These are phyloP conservation scores for Callionymus lyra DNA, from an alignment of 2,113 vertebrate species.

Conservation along the genomic window DNA sequence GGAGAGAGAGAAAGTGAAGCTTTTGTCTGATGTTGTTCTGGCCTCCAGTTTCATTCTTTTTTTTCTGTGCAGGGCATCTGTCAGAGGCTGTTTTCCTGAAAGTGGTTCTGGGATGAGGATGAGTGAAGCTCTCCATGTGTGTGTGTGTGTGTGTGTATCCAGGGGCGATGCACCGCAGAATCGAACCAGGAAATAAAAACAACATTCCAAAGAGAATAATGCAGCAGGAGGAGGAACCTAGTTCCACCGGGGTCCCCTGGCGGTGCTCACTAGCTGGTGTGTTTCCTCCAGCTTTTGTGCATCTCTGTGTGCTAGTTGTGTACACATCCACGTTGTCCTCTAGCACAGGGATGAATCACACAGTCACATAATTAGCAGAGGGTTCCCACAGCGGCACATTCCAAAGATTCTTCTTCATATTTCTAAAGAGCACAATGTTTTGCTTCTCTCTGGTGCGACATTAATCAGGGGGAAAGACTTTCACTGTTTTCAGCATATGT, in stretches of 20 bases:
- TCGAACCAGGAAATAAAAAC: constrained; percentile 57
- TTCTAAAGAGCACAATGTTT: constrained; percentile 42
- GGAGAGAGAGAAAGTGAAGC: constrained; percentile 11
- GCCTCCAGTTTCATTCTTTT: constrained; percentile 21
- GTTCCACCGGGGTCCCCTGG: constrained; percentile 45
- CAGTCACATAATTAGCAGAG: constrained; percentile 39
- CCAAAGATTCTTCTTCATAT: constrained; percentile 32
- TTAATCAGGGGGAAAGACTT: constrained; percentile 40
- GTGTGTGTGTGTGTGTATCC: constrained; percentile 18
- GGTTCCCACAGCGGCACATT: constrained; percentile 35
- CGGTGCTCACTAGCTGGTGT: constrained; percentile 13
- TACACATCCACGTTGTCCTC: constrained; percentile 40
- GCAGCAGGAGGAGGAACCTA: constrained; percentile 55
- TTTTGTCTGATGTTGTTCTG: constrained; percentile 23
- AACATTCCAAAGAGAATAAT: constrained; percentile 64
- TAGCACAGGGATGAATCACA: constrained; percentile 35
- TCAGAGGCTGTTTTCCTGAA: constrained; percentile 48
- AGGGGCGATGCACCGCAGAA: constrained; percentile 24
- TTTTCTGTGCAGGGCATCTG: constrained; percentile 42
- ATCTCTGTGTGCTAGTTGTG: constrained; percentile 36
- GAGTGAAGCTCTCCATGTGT: constrained; percentile 18
- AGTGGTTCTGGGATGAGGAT: constrained; percentile 33
- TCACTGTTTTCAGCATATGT: constrained; percentile 28
- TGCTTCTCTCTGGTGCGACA: constrained; percentile 27
- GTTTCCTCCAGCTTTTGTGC: constrained; percentile 26